These are phyloP conservation scores for Lepisosteus osseus DNA, from an alignment of 2,113 vertebrate genomes.

Conservation along the genomic window DNA sequence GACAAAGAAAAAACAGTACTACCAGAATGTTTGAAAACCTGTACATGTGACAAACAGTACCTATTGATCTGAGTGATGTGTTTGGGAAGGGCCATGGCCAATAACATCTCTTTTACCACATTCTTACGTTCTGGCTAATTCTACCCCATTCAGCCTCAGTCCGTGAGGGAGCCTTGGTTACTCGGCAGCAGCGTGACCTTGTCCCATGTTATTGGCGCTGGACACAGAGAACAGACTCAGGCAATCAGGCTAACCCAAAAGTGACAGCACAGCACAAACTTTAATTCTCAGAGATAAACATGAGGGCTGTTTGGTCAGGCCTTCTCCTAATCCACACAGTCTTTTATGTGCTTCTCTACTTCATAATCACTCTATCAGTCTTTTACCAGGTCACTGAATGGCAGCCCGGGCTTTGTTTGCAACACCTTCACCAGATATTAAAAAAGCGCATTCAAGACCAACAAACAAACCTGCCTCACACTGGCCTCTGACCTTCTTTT, in stretches of 20 bases:
- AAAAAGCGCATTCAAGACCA: slow-evolving; percentile 42
- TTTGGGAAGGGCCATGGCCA: background rate
- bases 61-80: too few relatives aligned
- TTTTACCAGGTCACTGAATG: slow-evolving; percentile 39
- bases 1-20: too few relatives aligned
- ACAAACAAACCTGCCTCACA: slow-evolving; percentile 41
- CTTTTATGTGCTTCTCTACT: slow-evolving; percentile 36
- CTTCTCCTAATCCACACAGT: slow-evolving; percentile 42
- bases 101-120: background rate
- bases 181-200: slow-evolving; percentile 12
- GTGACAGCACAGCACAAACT: slow-evolving; percentile 38
- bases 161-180: slow-evolving; percentile 21
- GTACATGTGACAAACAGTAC: too few relatives aligned
- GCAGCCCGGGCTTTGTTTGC: slow-evolving; percentile 35
- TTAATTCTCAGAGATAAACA: slow-evolving; percentile 45
- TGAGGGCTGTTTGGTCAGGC: slow-evolving; percentile 42
- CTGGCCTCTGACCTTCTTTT: slow-evolving; percentile 51
- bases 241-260: slow-evolving; percentile 29
- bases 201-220: slow-evolving; percentile 20
- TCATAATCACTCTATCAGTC: slow-evolving; percentile 30
- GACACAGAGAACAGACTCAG: background rate
- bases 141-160: background rate
- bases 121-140: background rate
- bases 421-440: slow-evolving; percentile 42
- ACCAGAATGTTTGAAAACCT: too few relatives aligned